Base-by-base conservation (phyloP, 2,797 vertebrate species). In the Poliocrania exsul region DNA sequence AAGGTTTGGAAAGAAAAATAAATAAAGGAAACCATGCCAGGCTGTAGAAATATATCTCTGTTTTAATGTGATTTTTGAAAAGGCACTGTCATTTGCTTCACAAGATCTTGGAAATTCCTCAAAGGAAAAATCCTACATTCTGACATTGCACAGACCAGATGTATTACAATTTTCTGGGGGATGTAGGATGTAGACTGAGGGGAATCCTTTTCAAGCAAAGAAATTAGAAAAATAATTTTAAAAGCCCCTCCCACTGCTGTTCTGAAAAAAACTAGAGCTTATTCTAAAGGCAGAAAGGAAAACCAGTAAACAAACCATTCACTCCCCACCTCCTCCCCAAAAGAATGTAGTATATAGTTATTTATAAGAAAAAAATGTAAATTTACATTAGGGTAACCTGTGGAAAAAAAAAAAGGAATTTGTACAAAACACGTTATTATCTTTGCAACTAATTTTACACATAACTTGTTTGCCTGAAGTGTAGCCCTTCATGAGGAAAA, bases 371-470 rank as follows among this genome's bases (percentile, higher is more conserved):
- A 88, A 80, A 62, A 33, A 13, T 0, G 5, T 28, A 47, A 73
- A 44, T 81, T 64, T 92, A 35, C 23, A 47, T 80, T 60, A 58
- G 9, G 1, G 4, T 38, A 86, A 67, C 44, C 44, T 84, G 50
- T 72, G n/a, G n/a, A n/a, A n/a, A n/a, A n/a, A 95, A 93, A 79
- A 10, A 91, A 91, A 91, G 11, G 19, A 54, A 56, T 92, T 84
- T 70, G n/a, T 87, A 42, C 29, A 84, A 93, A 95, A 54, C 4
- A 3, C 20, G 5, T 28, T 81, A 53, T 58, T 67, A 78, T 80
- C 42, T 88, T 81, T 81, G n/a, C 64, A 74, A 96, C 87, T 89
- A 88, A 85, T 94, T 94, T 89, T 31, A 11, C 42, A 81, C 88
- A 75, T 74, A 57, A 90, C 53, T 82, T 65, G 20, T 74, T 93